phyloP scores from a whole-genome alignment of 1,140 invertebrate genomes.

The Melipona quadrifasciata region DNA sequence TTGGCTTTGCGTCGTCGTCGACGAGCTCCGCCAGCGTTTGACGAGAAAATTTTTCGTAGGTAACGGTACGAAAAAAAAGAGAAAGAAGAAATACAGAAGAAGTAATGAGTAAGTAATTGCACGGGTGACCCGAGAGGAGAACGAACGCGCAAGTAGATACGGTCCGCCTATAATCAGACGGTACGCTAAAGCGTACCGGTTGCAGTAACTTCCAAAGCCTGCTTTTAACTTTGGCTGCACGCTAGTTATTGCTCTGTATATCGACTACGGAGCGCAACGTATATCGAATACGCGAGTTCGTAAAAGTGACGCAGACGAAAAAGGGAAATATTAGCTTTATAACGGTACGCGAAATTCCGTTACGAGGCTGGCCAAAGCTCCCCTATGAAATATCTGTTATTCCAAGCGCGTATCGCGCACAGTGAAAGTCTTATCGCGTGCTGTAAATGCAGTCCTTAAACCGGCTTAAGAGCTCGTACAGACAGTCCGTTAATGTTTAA shows the following conservation, averaged over 20 bases:
- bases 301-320: neutral
- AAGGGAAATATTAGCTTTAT: neutral
- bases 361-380: neutral
- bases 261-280: neutral
- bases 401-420: neutral
- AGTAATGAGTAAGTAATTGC: neutral
- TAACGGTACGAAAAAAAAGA: neutral
- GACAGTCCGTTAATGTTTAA: constrained; percentile 48
- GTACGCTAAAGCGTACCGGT: neutral
- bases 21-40: neutral
- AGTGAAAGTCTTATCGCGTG: constrained; percentile 23
- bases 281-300: too few relatives aligned
- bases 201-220: neutral
- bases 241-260: neutral
- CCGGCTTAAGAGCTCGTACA: constrained; percentile 26
- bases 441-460: constrained; percentile 45
- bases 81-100: neutral
- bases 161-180: neutral
- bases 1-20: neutral
- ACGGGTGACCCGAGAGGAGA: neutral
- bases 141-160: neutral
- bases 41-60: neutral
- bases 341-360: neutral
- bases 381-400: constrained; percentile 16
- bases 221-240: neutral